Conservation (phyloP, 2,888 invertebrate species). For the Tuberolachnus salignus region DNA sequence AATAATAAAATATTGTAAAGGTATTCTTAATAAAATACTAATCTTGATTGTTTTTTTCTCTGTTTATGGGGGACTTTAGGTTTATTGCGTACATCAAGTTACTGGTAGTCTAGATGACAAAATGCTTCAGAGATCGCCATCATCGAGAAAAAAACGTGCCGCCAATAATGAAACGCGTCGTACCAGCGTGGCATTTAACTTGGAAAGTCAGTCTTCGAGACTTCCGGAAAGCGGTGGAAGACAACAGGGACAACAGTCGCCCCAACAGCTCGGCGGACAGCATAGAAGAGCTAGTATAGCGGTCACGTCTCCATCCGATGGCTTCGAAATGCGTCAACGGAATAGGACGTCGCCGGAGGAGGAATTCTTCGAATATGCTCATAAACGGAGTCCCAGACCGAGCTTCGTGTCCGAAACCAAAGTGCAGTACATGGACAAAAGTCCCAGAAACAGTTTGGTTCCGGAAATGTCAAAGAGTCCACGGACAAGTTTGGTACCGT, state of each 20-base stretch:
- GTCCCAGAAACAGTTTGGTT: constrained; percentile 67
- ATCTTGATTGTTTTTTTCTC: background rate
- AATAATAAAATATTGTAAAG: too few relatives aligned
- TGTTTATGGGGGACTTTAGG: constrained; percentile 9
- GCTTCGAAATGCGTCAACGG: constrained; percentile 42
- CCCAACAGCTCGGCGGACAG: constrained; percentile 16
- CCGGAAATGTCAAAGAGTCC: constrained; percentile 68
- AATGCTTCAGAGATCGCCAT: constrained; percentile 46
- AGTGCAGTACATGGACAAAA: constrained; percentile 57
- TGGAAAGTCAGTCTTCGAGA: constrained; percentile 25
- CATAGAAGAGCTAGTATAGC: constrained; percentile 60
- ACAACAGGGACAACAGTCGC: constrained; percentile 20
- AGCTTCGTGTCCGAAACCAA: constrained; percentile 62
- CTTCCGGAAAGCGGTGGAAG: constrained; percentile 11
- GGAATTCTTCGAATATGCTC: constrained; percentile 61
- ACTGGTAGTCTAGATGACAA: background rate
- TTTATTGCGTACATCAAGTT: background rate
- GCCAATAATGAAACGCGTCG: constrained; percentile 30
- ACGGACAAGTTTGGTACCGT: constrained; percentile 67
- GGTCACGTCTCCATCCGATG: constrained; percentile 49
- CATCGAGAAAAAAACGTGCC: constrained; percentile 32
- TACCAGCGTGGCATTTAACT: constrained; percentile 40
- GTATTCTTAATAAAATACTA: background rate
- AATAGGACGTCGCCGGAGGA: constrained; percentile 25
- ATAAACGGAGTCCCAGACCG: constrained; percentile 68